These are phyloP conservation scores for Hipposideros larvatus DNA, from an alignment of 2,797 vertebrate genomes.

Conservation along the genomic window DNA sequence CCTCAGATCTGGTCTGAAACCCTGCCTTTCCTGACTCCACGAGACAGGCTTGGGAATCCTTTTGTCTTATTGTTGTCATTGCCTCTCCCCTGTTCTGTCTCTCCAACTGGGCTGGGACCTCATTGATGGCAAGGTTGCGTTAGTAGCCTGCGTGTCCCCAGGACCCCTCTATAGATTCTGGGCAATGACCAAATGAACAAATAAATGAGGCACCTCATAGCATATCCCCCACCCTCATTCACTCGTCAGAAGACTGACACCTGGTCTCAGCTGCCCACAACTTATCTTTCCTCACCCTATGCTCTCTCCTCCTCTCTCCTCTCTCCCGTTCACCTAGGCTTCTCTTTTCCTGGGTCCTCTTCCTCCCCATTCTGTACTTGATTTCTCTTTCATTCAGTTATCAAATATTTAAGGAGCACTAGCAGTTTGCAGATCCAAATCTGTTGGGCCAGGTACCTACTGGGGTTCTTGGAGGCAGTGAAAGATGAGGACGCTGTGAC, in stretches of 20 bases:
- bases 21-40: neutral
- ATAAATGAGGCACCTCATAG: neutral
- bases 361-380: neutral
- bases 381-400: conserved; percentile 20
- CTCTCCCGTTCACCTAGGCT: neutral
- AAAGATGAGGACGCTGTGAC: neutral
- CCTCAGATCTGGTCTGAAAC: neutral
- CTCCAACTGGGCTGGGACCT: neutral
- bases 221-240: neutral
- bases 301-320: neutral
- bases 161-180: neutral
- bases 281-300: neutral
- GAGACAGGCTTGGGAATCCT: neutral
- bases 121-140: neutral
- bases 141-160: neutral
- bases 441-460: neutral
- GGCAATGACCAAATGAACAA: neutral
- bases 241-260: conserved; percentile 18
- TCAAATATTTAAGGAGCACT: conserved; percentile 8
- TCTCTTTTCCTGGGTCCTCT: conserved; percentile 20
- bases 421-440: neutral
- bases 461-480: neutral
- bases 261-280: neutral
- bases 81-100: neutral
- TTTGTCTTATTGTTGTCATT: neutral